Conservation (phyloP, 2,888 invertebrate species). For the Latheticus oryzae region DNA sequence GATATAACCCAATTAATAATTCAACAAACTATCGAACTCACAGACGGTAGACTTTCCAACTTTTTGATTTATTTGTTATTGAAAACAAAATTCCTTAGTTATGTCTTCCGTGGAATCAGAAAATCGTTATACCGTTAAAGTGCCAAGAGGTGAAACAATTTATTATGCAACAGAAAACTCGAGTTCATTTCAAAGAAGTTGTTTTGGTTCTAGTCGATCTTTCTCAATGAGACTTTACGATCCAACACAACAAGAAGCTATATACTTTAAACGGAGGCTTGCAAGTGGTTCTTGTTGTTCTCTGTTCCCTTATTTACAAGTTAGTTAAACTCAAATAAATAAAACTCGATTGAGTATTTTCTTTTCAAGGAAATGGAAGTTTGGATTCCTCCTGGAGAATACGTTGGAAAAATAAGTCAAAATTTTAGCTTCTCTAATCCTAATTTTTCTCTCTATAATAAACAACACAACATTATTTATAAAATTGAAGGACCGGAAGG, state of each 20-base stretch:
- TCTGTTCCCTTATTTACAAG: conserved; percentile 80
- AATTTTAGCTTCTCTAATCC: conserved; percentile 75
- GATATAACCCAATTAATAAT: conserved; percentile 77
- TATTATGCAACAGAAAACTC: conserved; percentile 80
- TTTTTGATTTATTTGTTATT: background rate
- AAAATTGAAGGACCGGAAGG: conserved; percentile 79
- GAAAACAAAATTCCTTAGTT: conserved; percentile 40
- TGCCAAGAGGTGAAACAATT: conserved; percentile 80
- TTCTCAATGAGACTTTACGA: conserved; percentile 86
- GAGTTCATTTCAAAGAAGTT: conserved; percentile 71
- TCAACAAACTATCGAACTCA: conserved; percentile 83
- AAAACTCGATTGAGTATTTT: conserved; percentile 16
- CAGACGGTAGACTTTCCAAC: conserved; percentile 71
- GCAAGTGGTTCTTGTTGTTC: conserved; percentile 76
- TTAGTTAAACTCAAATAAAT: conserved; percentile 48
- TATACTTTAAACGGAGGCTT: conserved; percentile 77
- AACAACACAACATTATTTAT: conserved; percentile 72
- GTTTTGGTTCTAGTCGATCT: conserved; percentile 79
- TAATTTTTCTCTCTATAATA: conserved; percentile 77
- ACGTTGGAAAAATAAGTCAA: conserved; percentile 78
- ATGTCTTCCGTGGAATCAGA: conserved; percentile 72
- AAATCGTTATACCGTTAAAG: conserved; percentile 78
- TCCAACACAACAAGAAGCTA: conserved; percentile 84
- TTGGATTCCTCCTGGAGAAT: conserved; percentile 77
- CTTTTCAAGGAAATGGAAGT: conserved; percentile 73